Evolutionary conservation across 1,140 invertebrate species (phyloP), one percentile per base, ranked within the genome.

Genomic region (Bradysia coprophila): DNA sequence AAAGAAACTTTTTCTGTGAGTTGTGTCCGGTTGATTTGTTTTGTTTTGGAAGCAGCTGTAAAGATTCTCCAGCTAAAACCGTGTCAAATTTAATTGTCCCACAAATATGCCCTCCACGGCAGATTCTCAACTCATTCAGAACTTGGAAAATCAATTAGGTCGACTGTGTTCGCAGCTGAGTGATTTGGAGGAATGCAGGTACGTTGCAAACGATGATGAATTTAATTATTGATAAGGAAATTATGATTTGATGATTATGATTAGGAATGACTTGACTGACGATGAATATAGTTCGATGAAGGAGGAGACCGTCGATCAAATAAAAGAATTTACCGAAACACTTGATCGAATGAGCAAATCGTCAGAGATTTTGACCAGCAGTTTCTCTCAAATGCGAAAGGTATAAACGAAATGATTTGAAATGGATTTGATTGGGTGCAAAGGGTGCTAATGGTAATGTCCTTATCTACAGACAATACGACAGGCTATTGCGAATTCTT

Each of bases 281-380:
- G 65, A 68, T 32, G 79, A 80, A 56, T 86, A 83, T 62, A 67
- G 76, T 46, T 78, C 82, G 57, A 72, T 71, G 15, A 78, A 75
- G 57, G 60, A 71, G 48, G 79, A 83, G 45, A 85, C 80, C 0
- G 61, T 81, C 48, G 79, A 84, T 45, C 81, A 85, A 52, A 55
- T 86, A 16, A 71, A 73, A 51, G 80, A 85, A 58, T 75, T 86
- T 45, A 76, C 78, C 52, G 65, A 70, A 24, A 78, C 74, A 38
- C 56, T 86, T 19, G 64, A 66, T 38, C 73, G 76, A 58, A 67
- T 86, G 50, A 66, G 65, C 44, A 67, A 69, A 43, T 82, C 81
- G 21, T 67, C 83, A 56, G 68, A 83, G 41, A 79, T 78, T 31
- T 52, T 85, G 33, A 65, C 83, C 11, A 76, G 81, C 62, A 40